Conservation (phyloP, 2,797 vertebrate genomes). For the Balearica regulorum region DNA sequence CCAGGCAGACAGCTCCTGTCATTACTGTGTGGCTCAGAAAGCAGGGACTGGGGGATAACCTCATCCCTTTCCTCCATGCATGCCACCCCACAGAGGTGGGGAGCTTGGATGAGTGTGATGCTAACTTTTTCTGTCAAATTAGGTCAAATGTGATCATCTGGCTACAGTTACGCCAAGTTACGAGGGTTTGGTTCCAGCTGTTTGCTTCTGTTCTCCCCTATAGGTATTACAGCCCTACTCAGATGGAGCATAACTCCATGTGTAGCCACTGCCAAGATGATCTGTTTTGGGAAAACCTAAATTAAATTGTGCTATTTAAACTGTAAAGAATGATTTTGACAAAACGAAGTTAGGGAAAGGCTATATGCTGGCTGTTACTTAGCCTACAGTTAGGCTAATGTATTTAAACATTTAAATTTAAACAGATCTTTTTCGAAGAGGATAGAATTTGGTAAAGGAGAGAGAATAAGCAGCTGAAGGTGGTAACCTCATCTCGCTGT, state of each 20-base stretch:
- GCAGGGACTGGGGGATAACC: not conserved
- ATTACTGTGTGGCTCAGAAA: not conserved
- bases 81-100: not conserved
- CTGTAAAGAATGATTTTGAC: not conserved
- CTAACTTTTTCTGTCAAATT: not conserved
- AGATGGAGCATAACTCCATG: not conserved
- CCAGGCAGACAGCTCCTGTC: not conserved
- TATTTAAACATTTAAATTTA: not conserved
- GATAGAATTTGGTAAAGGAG: not conserved
- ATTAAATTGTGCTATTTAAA: not conserved
- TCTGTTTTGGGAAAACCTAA: not conserved
- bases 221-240: not conserved
- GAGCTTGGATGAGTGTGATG: not conserved
- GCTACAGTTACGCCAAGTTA: not conserved
- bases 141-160: not conserved
- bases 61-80: not conserved
- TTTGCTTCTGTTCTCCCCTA: not conserved
- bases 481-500: not conserved
- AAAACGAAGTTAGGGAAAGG: not conserved
- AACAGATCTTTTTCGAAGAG: not conserved
- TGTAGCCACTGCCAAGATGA: not conserved
- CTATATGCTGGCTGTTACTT: not conserved
- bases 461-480: rapidly evolving
- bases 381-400: rapidly evolving
- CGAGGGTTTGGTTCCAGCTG: not conserved